These are phyloP conservation scores for Pseudomugil tenellus DNA, from an alignment of 2,797 vertebrate genomes.

Conservation along the genomic window DNA sequence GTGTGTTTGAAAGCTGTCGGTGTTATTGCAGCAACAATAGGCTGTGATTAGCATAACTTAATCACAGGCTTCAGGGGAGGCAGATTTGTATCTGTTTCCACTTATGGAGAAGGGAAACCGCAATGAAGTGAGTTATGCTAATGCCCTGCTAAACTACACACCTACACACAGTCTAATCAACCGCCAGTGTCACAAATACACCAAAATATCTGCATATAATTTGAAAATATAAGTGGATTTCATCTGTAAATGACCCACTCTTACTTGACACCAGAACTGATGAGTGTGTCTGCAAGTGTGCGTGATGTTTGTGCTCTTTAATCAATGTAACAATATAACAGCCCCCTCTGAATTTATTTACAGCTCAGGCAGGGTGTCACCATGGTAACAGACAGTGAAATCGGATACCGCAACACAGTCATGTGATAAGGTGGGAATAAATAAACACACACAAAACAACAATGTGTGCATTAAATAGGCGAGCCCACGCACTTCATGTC, in stretches of 20 bases:
- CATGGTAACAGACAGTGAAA: constrained; percentile 82
- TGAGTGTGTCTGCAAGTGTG: constrained; percentile 20
- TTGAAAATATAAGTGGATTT: background rate
- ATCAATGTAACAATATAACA: constrained; percentile 62
- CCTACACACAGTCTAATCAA: constrained; percentile 30
- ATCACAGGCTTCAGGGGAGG: constrained; percentile 58
- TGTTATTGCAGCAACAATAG: constrained; percentile 53
- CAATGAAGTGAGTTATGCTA: constrained; percentile 51
- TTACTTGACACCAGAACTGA: constrained; percentile 11
- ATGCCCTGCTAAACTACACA: constrained; percentile 38
- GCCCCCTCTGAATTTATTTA: constrained; percentile 73
- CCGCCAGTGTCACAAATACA: constrained; percentile 11
- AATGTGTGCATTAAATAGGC: constrained; percentile 54
- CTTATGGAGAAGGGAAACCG: constrained; percentile 33
- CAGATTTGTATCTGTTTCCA: constrained; percentile 63
- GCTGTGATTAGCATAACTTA: constrained; percentile 69
- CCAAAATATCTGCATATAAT: constrained; percentile 18
- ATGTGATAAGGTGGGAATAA: constrained; percentile 72
- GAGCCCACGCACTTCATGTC: constrained; percentile 8
- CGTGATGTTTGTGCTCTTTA: constrained; percentile 36
- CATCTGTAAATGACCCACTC: background rate
- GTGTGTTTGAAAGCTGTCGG: constrained; percentile 18
- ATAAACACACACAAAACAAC: constrained; percentile 63
- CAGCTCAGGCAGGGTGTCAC: constrained; percentile 72
- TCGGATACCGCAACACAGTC: constrained; percentile 68